phyloP scores from a whole-genome alignment of 2,797 vertebrate genomes.

The Erpetoichthys calabaricus region DNA sequence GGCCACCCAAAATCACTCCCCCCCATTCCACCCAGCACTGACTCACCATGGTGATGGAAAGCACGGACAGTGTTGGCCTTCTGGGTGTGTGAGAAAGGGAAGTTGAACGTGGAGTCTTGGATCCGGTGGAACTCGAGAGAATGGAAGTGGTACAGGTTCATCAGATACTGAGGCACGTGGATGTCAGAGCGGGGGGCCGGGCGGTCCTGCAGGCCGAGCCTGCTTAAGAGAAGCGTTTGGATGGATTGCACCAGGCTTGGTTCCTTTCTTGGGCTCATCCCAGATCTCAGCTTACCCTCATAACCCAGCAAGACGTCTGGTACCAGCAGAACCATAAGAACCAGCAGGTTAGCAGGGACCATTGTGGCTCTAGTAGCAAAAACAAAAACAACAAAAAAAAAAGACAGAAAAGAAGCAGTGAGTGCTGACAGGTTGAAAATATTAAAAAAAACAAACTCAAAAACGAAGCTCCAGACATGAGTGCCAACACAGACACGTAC shows the following conservation, averaged over 20 bases:
- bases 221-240: conserved; percentile 53
- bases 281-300: conserved; percentile 27
- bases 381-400: conserved; percentile 1
- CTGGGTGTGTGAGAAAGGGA: conserved; percentile 50
- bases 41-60: conserved; percentile 60
- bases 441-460: too few relatives aligned
- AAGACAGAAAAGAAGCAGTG: conserved; percentile 5
- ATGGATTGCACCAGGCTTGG: conserved; percentile 48
- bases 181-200: conserved; percentile 44
- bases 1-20: too few relatives aligned
- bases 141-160: conserved; percentile 62
- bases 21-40: not conserved
- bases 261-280: conserved; percentile 35
- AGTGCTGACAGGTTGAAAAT: not conserved
- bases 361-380: conserved; percentile 51
- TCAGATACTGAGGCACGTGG: conserved; percentile 49
- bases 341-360: conserved; percentile 67
- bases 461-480: too few relatives aligned
- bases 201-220: conserved; percentile 53
- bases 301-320: conserved; percentile 56
- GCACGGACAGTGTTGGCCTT: conserved; percentile 61
- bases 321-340: conserved; percentile 67
- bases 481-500: too few relatives aligned
- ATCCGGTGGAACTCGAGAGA: conserved; percentile 54
- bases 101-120: conserved; percentile 47